These are phyloP conservation scores for Drosophila limbata DNA, from an alignment of 2,888 invertebrate genomes.

Conservation along the genomic window DNA sequence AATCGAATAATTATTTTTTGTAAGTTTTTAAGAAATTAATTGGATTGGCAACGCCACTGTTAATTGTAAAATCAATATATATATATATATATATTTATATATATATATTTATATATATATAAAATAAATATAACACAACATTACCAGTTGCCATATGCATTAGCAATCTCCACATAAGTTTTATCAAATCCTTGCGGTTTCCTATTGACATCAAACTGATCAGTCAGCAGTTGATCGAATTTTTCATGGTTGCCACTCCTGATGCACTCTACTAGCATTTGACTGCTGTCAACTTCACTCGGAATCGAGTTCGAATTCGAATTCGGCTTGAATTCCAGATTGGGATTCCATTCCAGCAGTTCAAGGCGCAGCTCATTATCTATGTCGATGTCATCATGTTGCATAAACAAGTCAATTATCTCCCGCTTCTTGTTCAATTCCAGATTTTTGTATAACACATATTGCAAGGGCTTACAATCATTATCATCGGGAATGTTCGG, in stretches of 20 bases:
- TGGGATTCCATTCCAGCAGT: constrained; percentile 30
- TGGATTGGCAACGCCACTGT: too few relatives aligned
- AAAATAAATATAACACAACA: too few relatives aligned
- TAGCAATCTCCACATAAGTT: constrained; percentile 88
- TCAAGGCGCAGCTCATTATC: constrained; percentile 76
- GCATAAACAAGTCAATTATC: constrained; percentile 71
- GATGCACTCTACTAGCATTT: constrained; percentile 86
- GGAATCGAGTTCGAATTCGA: too few relatives aligned
- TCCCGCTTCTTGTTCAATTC: constrained; percentile 54
- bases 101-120: too few relatives aligned
- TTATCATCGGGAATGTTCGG: constrained; percentile 81
- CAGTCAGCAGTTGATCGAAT: constrained; percentile 86
- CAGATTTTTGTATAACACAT: constrained; percentile 74
- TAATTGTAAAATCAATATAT: too few relatives aligned
- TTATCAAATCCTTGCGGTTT: constrained; percentile 35
- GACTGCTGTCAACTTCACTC: constrained; percentile 77
- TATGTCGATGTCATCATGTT: constrained; percentile 61
- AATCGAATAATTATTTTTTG: too few relatives aligned
- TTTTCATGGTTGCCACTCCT: constrained; percentile 86
- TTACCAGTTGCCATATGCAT: constrained; percentile 86
- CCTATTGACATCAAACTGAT: constrained; percentile 86
- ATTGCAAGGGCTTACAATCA: constrained; percentile 78
- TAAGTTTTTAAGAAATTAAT: too few relatives aligned
- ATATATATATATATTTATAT: too few relatives aligned
- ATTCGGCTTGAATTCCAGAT: not conserved